Evolutionary conservation across 2,888 invertebrate genomes (phyloP).

Genomic region (Teleiodes luculella): DNA sequence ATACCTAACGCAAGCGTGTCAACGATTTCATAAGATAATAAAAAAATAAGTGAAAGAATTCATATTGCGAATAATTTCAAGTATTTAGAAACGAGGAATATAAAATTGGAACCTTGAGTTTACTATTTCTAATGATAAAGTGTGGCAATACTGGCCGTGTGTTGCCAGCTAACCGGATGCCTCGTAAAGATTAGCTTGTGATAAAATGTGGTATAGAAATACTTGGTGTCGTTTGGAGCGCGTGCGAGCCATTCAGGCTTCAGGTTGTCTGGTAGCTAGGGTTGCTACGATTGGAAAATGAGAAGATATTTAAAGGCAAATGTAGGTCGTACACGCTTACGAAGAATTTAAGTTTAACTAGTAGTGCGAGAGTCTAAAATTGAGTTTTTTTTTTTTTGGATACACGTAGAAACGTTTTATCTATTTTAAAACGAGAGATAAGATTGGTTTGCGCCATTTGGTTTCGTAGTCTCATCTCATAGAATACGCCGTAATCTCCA

Average conservation of each 20-base stretch:
- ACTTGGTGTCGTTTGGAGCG: slow-evolving; percentile 48
- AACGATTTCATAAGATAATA: slow-evolving; percentile 15
- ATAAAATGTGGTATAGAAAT: slow-evolving; percentile 46
- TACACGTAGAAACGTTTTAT: too few relatives aligned
- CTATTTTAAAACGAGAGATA: too few relatives aligned
- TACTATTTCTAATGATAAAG: slow-evolving; percentile 12
- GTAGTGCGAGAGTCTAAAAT: too few relatives aligned
- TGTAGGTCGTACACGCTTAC: background rate
- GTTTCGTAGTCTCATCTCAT: too few relatives aligned
- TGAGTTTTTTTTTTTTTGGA: too few relatives aligned
- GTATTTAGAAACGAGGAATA: slow-evolving; percentile 14
- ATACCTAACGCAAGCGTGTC: slow-evolving; percentile 2
- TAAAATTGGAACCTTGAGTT: slow-evolving; percentile 15
- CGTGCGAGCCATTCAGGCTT: slow-evolving; percentile 47
- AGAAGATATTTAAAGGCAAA: background rate
- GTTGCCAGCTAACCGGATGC: slow-evolving; percentile 38
- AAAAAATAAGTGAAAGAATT: slow-evolving; percentile 10
- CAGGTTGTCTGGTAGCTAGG: slow-evolving; percentile 25
- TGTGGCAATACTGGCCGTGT: slow-evolving; percentile 19
- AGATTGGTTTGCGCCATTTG: too few relatives aligned
- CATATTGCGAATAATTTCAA: slow-evolving; percentile 11
- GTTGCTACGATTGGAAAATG: slow-evolving; percentile 6
- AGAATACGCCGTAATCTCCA: too few relatives aligned
- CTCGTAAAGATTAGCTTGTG: slow-evolving; percentile 45
- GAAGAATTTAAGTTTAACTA: too few relatives aligned